phyloP scores from a whole-genome alignment of 2,797 vertebrate species.

The Mionectes olivaceus region DNA sequence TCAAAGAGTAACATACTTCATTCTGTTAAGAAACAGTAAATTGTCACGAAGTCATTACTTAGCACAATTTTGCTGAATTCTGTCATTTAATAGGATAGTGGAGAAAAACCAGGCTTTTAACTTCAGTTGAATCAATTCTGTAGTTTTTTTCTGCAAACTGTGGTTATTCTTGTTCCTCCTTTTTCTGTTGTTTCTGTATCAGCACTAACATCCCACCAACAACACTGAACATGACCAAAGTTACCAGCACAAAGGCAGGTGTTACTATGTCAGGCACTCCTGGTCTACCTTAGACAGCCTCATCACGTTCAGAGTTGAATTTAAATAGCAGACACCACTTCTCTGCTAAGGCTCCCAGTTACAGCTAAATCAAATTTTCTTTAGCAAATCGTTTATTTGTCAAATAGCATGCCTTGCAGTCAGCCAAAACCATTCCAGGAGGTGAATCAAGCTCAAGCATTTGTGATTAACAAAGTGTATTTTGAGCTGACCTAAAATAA shows the following conservation, averaged over 20 bases:
- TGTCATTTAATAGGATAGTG: neutral
- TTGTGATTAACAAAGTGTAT: neutral
- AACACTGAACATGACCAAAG: neutral
- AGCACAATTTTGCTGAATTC: neutral
- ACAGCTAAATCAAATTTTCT: neutral
- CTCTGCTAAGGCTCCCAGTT: neutral
- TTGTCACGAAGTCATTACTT: neutral
- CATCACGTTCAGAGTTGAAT: neutral
- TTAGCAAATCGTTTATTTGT: neutral
- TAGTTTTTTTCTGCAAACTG: neutral
- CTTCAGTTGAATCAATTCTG: neutral
- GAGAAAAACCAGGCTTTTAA: neutral
- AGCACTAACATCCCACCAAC: neutral
- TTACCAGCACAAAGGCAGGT: neutral
- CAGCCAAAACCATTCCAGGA: neutral
- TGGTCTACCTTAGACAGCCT: neutral
- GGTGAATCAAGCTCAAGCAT: neutral
- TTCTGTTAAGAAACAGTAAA: neutral
- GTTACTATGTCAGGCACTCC: neutral
- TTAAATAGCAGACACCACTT: neutral
- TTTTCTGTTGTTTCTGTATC: neutral
- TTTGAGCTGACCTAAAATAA: neutral
- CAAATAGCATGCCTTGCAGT: neutral
- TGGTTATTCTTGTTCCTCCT: neutral
- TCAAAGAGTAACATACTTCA: neutral